Evolutionary conservation across 2,888 invertebrate genomes (phyloP).

Genomic region (Tetragnatha montana): DNA sequence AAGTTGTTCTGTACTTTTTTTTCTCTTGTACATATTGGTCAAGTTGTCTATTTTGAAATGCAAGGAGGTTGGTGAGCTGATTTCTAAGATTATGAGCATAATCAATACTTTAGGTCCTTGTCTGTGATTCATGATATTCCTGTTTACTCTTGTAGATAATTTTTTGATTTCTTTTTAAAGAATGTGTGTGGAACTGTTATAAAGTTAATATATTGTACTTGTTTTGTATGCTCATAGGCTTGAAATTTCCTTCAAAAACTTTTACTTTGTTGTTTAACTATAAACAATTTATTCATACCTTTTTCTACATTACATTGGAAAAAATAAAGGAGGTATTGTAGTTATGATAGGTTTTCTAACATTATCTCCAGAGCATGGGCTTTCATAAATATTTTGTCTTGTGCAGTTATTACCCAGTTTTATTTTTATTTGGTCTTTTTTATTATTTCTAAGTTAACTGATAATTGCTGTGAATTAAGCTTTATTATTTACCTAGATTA

Average conservation of each 20-base stretch:
- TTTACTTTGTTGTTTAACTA: neutral
- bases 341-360: too few species aligned
- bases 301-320: neutral
- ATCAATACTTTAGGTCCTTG: slow-evolving; percentile 10
- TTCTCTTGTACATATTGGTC: slow-evolving; percentile 25
- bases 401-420: too few species aligned
- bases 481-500: too few species aligned
- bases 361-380: too few species aligned
- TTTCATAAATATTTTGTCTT: too few species aligned
- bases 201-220: neutral
- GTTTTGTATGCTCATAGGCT: neutral
- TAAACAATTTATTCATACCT: neutral
- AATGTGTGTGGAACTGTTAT: neutral
- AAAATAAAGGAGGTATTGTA: too few species aligned
- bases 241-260: too few species aligned
- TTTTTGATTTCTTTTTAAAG: neutral
- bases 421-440: too few species aligned
- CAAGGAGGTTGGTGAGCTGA: neutral
- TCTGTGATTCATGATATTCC: slow-evolving; percentile 22
- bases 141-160: slow-evolving; percentile 25
- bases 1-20: slow-evolving; percentile 1
- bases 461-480: too few species aligned
- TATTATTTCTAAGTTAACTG: too few species aligned
- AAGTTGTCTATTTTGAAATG: slow-evolving; percentile 3
- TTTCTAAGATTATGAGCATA: slow-evolving; percentile 15